These are phyloP conservation scores for Dipodomys spectabilis DNA, from an alignment of 2,113 vertebrate genomes.

Conservation along the genomic window DNA sequence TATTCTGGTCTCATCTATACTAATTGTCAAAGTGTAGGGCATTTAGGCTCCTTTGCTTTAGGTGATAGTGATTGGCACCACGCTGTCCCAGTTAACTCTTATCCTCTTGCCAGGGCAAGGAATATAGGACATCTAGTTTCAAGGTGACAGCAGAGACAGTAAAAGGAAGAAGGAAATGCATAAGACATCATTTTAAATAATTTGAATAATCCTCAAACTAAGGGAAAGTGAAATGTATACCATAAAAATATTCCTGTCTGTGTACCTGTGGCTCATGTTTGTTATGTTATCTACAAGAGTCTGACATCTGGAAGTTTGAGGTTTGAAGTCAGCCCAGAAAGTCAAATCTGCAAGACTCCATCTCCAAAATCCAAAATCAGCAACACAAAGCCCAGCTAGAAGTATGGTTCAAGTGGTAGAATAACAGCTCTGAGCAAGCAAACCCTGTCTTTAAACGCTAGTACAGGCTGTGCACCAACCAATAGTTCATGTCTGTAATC, in stretches of 20 bases:
- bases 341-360: too few species aligned
- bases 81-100: not conserved
- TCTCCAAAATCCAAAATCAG: too few species aligned
- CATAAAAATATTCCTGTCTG: not conserved
- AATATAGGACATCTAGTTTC: not conserved
- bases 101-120: not conserved
- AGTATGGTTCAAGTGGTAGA: too few species aligned
- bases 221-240: not conserved
- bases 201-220: conserved; percentile 13
- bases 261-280: too few species aligned
- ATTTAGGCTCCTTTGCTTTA: conserved; percentile 13
- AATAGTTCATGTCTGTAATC: too few species aligned
- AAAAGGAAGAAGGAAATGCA: not conserved
- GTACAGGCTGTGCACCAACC: too few species aligned
- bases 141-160: not conserved
- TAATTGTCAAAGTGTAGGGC: not conserved
- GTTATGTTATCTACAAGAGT: too few species aligned
- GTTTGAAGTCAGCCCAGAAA: too few species aligned
- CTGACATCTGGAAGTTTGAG: too few species aligned
- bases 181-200: not conserved
- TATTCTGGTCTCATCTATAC: not conserved
- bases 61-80: not conserved
- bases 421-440: too few species aligned
- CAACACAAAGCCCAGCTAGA: too few species aligned
- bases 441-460: too few species aligned